Conservation (phyloP, 2,888 invertebrate genomes). For the Acheta domesticus region DNA sequence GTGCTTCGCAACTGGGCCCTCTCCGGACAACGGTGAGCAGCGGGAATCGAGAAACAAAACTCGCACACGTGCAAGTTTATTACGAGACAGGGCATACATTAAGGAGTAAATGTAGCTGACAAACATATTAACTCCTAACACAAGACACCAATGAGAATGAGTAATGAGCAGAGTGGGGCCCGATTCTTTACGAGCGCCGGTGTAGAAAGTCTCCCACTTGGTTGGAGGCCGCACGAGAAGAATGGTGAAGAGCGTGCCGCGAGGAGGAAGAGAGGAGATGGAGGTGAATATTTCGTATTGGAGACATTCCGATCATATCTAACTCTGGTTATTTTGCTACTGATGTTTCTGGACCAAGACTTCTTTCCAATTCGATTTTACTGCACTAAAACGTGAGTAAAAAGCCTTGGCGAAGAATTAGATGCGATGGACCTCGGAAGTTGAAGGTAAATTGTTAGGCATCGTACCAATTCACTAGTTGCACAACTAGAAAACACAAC, state of each 20-base stretch:
- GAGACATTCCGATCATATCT: background rate
- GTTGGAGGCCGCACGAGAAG: background rate
- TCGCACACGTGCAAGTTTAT: background rate
- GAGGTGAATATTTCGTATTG: background rate
- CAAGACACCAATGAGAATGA: background rate
- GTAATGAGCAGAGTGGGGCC: background rate
- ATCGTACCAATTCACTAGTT: too few relatives aligned
- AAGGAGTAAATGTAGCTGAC: background rate
- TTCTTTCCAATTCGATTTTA: too few relatives aligned
- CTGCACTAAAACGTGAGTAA: too few relatives aligned
- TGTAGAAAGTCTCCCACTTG: background rate
- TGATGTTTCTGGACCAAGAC: too few relatives aligned
- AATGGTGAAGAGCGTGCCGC: background rate
- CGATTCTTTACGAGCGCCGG: background rate
- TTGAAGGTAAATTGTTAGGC: too few relatives aligned
- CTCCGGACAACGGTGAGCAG: background rate
- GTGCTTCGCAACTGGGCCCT: background rate
- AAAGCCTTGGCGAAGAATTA: too few relatives aligned
- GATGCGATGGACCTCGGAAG: too few relatives aligned
- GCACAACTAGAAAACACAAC: too few relatives aligned
- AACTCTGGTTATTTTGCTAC: too few relatives aligned
- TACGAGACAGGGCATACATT: constrained; percentile 18
- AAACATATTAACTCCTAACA: constrained; percentile 6
- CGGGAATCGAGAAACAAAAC: background rate
- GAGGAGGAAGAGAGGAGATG: background rate